Percentiles rank a stretch among this genome's conserved stretches.
phyloP scores from a whole-genome alignment of 2,888 invertebrate genomes.

The Protodeltote pygarga region DNA sequence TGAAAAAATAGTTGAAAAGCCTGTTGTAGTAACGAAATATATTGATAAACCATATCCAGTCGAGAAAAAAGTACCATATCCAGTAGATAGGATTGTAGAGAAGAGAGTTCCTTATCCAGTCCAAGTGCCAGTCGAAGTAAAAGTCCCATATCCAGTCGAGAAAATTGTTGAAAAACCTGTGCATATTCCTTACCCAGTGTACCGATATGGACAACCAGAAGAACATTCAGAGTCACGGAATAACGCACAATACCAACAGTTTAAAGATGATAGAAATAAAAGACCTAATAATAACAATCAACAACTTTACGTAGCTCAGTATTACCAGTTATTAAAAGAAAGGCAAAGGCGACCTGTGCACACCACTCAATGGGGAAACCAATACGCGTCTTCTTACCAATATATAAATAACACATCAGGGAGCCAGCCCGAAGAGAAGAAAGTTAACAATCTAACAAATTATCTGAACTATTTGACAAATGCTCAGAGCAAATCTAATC shows the following conservation, averaged over 20 bases:
- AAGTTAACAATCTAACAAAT: constrained; percentile 38
- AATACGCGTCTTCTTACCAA: constrained; percentile 75
- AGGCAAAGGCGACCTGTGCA: constrained; percentile 43
- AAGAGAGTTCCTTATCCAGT: constrained; percentile 85
- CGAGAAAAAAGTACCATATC: constrained; percentile 78
- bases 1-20: constrained; percentile 87
- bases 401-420: constrained; percentile 66
- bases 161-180: constrained; percentile 79
- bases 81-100: constrained; percentile 83
- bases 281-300: constrained; percentile 23
- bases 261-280: constrained; percentile 37
- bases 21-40: constrained; percentile 80
- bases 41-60: constrained; percentile 81
- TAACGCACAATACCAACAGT: constrained; percentile 40
- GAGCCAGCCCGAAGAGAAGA: constrained; percentile 31
- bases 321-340: constrained; percentile 45
- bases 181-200: constrained; percentile 52
- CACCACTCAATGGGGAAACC: constrained; percentile 71
- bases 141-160: constrained; percentile 78
- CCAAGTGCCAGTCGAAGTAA: constrained; percentile 84
- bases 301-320: constrained; percentile 37
- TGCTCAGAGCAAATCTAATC: constrained; percentile 51
- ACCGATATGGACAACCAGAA: constrained; percentile 31
- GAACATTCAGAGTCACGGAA: constrained; percentile 43
- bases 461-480: constrained; percentile 61